Evolutionary conservation across 2,797 vertebrate genomes (phyloP).

Genomic region (Aulostomus chinensis): DNA sequence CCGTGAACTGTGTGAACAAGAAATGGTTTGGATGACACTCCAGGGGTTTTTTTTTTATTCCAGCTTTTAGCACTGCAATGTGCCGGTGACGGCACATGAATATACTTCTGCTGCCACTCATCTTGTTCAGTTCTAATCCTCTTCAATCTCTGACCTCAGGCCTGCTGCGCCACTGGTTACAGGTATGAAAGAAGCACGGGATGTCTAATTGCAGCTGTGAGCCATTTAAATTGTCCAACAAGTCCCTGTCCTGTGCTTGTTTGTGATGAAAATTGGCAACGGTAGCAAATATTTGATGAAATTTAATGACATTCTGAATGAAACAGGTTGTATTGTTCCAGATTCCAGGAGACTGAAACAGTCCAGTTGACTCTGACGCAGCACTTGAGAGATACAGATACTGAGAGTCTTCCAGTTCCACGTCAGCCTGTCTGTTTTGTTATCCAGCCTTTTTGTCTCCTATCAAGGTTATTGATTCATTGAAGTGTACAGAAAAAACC

Average conservation of each 20-base stretch:
- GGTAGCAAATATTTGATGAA: no score
- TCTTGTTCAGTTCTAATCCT: conserved; percentile 48
- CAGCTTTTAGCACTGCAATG: conserved; percentile 28
- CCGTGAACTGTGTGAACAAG: conserved; percentile 6
- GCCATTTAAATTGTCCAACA: conserved; percentile 66
- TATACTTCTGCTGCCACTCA: conserved; percentile 32
- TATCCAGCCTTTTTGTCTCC: no score
- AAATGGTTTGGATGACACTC: conserved; percentile 21
- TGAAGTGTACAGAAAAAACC: no score
- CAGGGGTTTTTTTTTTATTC: conserved; percentile 25
- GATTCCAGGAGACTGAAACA: no score
- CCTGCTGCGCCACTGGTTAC: conserved; percentile 36
- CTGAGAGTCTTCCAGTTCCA: no score
- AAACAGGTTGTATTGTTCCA: no score
- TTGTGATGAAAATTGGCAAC: no score
- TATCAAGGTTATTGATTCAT: no score
- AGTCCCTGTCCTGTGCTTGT: neutral
- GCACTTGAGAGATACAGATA: no score
- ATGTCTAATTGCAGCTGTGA: conserved; percentile 54
- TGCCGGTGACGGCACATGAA: conserved; percentile 24
- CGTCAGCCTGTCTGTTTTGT: no score
- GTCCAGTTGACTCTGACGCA: no score
- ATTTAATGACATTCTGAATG: no score
- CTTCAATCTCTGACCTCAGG: conserved; percentile 45
- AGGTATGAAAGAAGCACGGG: conserved; percentile 46